Evolutionary conservation across 2,113 vertebrate genomes (phyloP), one percentile per base, ranked within the genome.

Genomic region (Pelecanus crispus): DNA sequence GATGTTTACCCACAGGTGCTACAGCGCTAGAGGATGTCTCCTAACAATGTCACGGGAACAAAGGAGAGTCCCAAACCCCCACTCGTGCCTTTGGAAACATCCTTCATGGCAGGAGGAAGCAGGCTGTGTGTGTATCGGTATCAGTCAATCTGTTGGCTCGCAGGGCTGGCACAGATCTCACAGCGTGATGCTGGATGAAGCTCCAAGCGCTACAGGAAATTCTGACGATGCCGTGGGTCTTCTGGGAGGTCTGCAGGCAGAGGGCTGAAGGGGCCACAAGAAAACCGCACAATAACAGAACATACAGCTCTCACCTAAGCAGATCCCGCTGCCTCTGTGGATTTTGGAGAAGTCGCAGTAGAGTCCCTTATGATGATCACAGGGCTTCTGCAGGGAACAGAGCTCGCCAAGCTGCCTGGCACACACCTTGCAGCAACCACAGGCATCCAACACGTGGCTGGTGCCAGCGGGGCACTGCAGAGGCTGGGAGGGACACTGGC

Each of bases 361-460:
- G 73, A 99, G 98, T 32, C 97, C 97, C 92, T 98, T 98, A 96
- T 98, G 98, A 63, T 98, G 98, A 82, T 98, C 98, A 6, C 98
- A 98, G 74, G 98, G 98, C 62, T 98, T 97, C 94, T 94, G 95
- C 34, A 73, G 73, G 45, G 97, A 98, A n/a, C 98, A 98, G 73
- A 97, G 96, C 82, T 99, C 98, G 0, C 98, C 98, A 5, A 97
- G 95, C 97, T 99, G 98, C 93, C 59, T 62, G 90, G 98, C 98
- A 53, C 98, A 99, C 88, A 99, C 98, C 77, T 98, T 98, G 95
- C 98, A 98, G 97, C 98, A 99, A 19, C 98, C 98, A n/a, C 98
- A 99, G 87, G 94, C 97, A 29, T 98, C 98, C 96, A 97, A 92
- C 28, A 98, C 87, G 2, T 98, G 97, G 94, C 98, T 98, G 95